Base-by-base conservation (phyloP, 2,888 invertebrate genomes). In the Clusia tigrina region DNA sequence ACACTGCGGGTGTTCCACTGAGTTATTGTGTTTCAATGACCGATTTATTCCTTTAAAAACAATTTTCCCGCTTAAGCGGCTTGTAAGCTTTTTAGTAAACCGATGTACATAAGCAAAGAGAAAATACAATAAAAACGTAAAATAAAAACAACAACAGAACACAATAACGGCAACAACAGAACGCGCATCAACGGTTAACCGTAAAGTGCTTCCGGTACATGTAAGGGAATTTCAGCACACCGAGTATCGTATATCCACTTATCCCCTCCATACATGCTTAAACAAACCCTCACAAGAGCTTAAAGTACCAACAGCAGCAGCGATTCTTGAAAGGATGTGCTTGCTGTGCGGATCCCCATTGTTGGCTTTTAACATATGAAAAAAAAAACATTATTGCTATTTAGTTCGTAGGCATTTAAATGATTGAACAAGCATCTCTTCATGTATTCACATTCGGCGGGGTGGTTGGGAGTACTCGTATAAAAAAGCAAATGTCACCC, bases 391-490 rank as follows among this genome's bases (percentile, higher is more conserved):
- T 48, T 48, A 6, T 22, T 6, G 20, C 18, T 18, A 42, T n/a
- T 6, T n/a, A 5, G n/a, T 42, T 48, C 15, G 15, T 5, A 20
- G 48, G 20, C 46, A 24, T 57, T 63, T 53, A 53, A 58, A 58
- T 55, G 58, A 58, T 63, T 48, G 64, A 32, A 60, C 60, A 64
- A 64, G n/a, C n/a, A 64, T 57, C 63, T 57, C n/a, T n/a, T n/a
- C n/a, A n/a, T n/a, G n/a, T n/a, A n/a, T n/a, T n/a, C n/a, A n/a
- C n/a, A n/a, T n/a, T n/a, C n/a, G n/a, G 54, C 56, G 25, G 2
- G 53, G 22, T 10, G 20, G 5, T 20, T 2, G 26, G 25, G 42
- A 15, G 48, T 54, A n/a, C n/a, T 25, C 6, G 12, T 32, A 32
- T 22, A 58, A 61, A 58, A 58, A 57, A 58, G 58, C 48, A 61